These are phyloP conservation scores for Aethina tumida DNA, from an alignment of 1,140 invertebrate genomes.

Conservation along the genomic window DNA sequence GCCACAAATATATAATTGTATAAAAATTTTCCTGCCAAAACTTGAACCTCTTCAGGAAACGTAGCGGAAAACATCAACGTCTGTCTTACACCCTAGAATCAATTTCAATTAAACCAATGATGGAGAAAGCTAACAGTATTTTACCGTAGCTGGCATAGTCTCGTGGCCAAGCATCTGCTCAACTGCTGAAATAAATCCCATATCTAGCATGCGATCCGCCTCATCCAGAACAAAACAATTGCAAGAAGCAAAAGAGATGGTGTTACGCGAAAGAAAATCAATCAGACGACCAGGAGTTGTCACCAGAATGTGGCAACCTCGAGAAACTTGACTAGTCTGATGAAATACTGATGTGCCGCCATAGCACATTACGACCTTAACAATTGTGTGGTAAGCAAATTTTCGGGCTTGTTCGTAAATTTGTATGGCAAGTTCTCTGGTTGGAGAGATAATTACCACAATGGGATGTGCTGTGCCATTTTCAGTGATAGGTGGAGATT, in stretches of 20 bases:
- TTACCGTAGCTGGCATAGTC: constrained; percentile 59
- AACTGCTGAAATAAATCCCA: constrained; percentile 74
- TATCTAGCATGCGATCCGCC: constrained; percentile 92
- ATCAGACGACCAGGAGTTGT: constrained; percentile 87
- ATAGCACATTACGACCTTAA: constrained; percentile 68
- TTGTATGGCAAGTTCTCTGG: constrained; percentile 82
- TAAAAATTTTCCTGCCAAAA: constrained; percentile 62
- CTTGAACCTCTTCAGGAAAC: constrained; percentile 75
- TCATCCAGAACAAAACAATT: constrained; percentile 87
- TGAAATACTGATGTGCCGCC: constrained; percentile 73
- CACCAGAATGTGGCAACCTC: constrained; percentile 84
- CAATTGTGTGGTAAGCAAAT: constrained; percentile 63
- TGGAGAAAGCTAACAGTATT: constrained; percentile 21
- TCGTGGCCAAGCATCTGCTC: constrained; percentile 63
- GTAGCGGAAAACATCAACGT: constrained; percentile 92
- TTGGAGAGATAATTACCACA: constrained; percentile 79
- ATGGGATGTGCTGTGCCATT: constrained; percentile 46
- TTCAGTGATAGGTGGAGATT: constrained; percentile 41
- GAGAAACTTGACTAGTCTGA: constrained; percentile 55
- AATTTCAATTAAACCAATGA: not conserved
- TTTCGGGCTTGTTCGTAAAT: constrained; percentile 81
- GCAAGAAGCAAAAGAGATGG: constrained; percentile 61
- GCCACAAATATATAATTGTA: constrained; percentile 75
- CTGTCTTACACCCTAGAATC: constrained; percentile 51
- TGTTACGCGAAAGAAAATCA: constrained; percentile 71